phyloP scores from a whole-genome alignment of 2,888 invertebrate genomes.

The Coremacera marginata region DNA sequence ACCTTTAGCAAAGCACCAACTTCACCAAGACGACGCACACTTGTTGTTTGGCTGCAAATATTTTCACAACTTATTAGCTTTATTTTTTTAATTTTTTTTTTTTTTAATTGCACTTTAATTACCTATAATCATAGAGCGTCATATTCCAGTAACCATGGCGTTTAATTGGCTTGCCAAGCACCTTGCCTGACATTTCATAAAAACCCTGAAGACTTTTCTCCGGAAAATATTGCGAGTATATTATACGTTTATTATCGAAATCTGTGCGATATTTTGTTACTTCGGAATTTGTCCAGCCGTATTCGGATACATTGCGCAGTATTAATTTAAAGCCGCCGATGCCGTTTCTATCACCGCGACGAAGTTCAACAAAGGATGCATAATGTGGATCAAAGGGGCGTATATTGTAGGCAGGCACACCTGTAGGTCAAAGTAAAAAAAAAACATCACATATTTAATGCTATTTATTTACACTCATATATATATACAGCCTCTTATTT shows the following conservation, averaged over 20 bases:
- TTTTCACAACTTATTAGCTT: background rate
- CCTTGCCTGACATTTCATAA: conserved; percentile 75
- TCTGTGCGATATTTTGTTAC: conserved; percentile 83
- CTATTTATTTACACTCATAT: background rate
- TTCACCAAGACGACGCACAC: conserved; percentile 68
- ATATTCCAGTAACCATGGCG: conserved; percentile 82
- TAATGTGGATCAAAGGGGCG: conserved; percentile 85
- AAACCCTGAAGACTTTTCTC: conserved; percentile 81
- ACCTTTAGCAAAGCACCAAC: conserved; percentile 72
- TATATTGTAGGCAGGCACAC: conserved; percentile 79
- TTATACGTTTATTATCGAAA: conserved; percentile 74
- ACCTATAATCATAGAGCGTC: conserved; percentile 77
- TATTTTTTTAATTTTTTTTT: background rate
- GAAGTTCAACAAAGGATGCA: conserved; percentile 76
- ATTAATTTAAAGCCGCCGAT: conserved; percentile 78
- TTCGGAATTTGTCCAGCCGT: conserved; percentile 82
- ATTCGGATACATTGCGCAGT: conserved; percentile 80
- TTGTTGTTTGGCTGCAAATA: conserved; percentile 69
- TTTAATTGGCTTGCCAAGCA: conserved; percentile 74
- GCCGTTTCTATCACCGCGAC: conserved; percentile 74
- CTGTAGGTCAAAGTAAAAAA: conserved; percentile 67
- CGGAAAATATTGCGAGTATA: conserved; percentile 86
- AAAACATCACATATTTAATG: background rate
- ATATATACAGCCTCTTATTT: background rate
- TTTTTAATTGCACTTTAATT: background rate